Evolutionary conservation across 2,797 vertebrate genomes (phyloP).

Genomic region (Carcharodon carcharias): DNA sequence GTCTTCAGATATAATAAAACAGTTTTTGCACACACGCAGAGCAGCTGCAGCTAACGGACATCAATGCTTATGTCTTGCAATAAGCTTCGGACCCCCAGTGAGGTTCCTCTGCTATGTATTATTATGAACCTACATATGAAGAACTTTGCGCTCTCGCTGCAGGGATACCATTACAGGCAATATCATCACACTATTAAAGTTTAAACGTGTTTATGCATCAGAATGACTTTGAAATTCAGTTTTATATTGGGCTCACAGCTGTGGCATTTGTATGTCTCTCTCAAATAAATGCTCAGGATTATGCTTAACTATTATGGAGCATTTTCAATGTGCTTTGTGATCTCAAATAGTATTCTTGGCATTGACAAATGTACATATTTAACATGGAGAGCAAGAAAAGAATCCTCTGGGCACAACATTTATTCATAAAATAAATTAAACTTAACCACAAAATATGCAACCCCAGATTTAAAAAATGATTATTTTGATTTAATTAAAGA

Average conservation of each 20-base stretch:
- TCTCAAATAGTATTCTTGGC: neutral
- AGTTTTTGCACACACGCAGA: neutral
- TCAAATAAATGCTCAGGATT: constrained; percentile 32
- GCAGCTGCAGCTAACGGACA: constrained; percentile 38
- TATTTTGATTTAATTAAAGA: neutral
- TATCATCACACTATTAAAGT: constrained; percentile 47
- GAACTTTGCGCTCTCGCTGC: constrained; percentile 36
- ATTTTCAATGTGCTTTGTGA: neutral
- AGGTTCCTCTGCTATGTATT: constrained; percentile 43
- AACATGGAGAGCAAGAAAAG: too few relatives aligned
- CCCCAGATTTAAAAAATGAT: neutral
- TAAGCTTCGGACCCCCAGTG: constrained; percentile 36
- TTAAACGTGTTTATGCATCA: constrained; percentile 47
- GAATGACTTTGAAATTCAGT: constrained; percentile 42
- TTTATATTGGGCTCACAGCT: constrained; percentile 43
- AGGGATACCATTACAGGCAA: constrained; percentile 43
- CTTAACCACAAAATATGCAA: neutral
- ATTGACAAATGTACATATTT: constrained; percentile 7
- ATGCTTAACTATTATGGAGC: neutral
- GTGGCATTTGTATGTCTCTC: constrained; percentile 28
- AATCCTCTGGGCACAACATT: neutral
- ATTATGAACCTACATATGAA: constrained; percentile 39
- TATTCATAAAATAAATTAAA: neutral
- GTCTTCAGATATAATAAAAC: constrained; percentile 28
- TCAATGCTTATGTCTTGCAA: constrained; percentile 38